Percentiles rank a stretch among this genome's conserved stretches.
These are phyloP conservation scores for Apis dorsata DNA, from an alignment of 1,140 invertebrate species.

Conservation along the genomic window DNA sequence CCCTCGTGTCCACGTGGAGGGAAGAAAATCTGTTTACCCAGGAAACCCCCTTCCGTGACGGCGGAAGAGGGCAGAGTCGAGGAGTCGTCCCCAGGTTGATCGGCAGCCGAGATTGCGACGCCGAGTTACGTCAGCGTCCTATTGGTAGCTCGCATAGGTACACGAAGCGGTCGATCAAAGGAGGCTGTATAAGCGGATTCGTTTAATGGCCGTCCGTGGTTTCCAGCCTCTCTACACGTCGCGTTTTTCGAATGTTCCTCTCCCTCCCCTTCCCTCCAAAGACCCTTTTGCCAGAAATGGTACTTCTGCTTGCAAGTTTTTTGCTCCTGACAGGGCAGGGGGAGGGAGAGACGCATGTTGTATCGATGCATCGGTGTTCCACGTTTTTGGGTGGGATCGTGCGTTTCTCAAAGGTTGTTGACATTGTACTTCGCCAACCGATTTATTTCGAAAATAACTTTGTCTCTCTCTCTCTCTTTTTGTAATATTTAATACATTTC, in stretches of 20 bases:
- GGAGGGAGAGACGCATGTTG: constrained; percentile 7
- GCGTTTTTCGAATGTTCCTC: too few species aligned
- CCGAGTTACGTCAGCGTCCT: constrained; percentile 75
- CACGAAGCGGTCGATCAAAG: constrained; percentile 73
- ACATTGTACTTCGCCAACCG: too few species aligned
- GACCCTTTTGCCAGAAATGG: constrained; percentile 9
- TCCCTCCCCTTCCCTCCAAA: neutral
- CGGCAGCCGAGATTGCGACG: constrained; percentile 70
- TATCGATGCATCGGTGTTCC: neutral
- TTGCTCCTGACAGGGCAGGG: neutral
- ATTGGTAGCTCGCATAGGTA: constrained; percentile 69
- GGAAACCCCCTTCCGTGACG: constrained; percentile 36
- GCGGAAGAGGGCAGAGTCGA: neutral
- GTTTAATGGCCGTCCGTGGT: constrained; percentile 66
- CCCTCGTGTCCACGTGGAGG: constrained; percentile 24
- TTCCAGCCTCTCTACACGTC: neutral
- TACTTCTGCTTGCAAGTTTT: neutral
- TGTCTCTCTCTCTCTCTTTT: too few species aligned
- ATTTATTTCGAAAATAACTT: too few species aligned
- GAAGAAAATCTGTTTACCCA: constrained; percentile 54
- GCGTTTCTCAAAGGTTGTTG: neutral
- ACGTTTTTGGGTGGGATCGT: neutral
- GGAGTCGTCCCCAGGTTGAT: constrained; percentile 61
- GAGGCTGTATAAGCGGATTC: constrained; percentile 60
- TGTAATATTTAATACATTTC: too few species aligned